Conservation (phyloP, 2,113 vertebrate genomes). For the Hystrix cristata region DNA sequence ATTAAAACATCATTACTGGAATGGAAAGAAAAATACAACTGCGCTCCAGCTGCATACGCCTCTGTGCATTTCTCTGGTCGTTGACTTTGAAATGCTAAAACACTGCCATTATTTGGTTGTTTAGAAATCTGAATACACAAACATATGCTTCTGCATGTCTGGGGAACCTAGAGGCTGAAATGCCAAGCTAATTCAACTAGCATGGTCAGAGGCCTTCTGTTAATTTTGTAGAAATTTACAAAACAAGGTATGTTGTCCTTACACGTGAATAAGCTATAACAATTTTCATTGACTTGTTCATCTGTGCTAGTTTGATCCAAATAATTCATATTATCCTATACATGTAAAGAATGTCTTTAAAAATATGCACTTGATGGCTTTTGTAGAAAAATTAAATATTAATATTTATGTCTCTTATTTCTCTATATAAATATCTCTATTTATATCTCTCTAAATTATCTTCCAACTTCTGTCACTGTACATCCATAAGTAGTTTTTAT, state of each 20-base stretch:
- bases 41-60: slow-evolving; percentile 65
- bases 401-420: too few species aligned
- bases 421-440: not conserved
- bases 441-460: slow-evolving; percentile 46
- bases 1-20: not conserved
- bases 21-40: not conserved
- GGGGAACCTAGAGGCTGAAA: not conserved
- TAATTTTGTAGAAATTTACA: not conserved
- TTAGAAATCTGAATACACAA: slow-evolving; percentile 52
- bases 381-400: not conserved
- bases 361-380: not conserved
- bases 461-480: slow-evolving; percentile 3
- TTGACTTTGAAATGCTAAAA: slow-evolving; percentile 77
- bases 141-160: not conserved
- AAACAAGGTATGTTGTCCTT: slow-evolving; percentile 7
- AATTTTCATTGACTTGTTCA: not conserved
- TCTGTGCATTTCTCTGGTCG: slow-evolving; percentile 60
- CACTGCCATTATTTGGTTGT: slow-evolving; percentile 22
- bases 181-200: slow-evolving; percentile 9
- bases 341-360: not conserved
- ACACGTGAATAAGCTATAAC: not conserved
- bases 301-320: not conserved
- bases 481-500: not conserved
- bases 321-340: not conserved
- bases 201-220: not conserved